Evolutionary conservation across 1,140 invertebrate genomes (phyloP).

Genomic region (Brevipalpus yothersi): DNA sequence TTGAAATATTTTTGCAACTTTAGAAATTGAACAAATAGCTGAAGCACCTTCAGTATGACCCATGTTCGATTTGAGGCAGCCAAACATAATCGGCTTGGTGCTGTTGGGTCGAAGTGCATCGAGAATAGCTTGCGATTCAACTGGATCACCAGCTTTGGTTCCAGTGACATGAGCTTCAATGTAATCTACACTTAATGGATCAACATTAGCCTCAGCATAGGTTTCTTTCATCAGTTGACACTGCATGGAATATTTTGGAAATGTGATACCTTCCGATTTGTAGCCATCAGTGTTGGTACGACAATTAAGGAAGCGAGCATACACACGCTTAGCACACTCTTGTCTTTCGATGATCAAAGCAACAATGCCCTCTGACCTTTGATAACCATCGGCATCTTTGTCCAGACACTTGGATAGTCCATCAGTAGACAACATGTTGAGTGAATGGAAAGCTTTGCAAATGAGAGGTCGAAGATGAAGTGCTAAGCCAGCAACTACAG

Average conservation of each 20-base stretch:
- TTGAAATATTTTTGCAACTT: constrained; percentile 25
- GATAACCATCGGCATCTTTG: background rate
- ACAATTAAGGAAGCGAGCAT: background rate
- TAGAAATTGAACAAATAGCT: constrained; percentile 54
- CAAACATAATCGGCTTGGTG: constrained; percentile 49
- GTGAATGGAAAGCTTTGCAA: background rate
- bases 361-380: background rate
- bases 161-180: constrained; percentile 28
- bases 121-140: constrained; percentile 59
- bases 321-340: background rate
- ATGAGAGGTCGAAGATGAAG: constrained; percentile 50
- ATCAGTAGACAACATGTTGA: background rate
- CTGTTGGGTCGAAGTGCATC: constrained; percentile 43
- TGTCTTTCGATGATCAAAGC: background rate
- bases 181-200: constrained; percentile 19
- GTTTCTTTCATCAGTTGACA: constrained; percentile 16
- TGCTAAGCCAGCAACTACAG: constrained; percentile 23
- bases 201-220: constrained; percentile 18
- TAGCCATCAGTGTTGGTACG: background rate
- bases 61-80: constrained; percentile 94
- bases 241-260: constrained; percentile 13
- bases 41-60: constrained; percentile 87
- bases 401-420: background rate
- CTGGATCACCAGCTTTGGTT: constrained; percentile 32
- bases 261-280: constrained; percentile 14